Evolutionary conservation across 2,888 invertebrate genomes (phyloP), one percentile per base, ranked within the genome.

Genomic region (Polydrusus pterygomalis): DNA sequence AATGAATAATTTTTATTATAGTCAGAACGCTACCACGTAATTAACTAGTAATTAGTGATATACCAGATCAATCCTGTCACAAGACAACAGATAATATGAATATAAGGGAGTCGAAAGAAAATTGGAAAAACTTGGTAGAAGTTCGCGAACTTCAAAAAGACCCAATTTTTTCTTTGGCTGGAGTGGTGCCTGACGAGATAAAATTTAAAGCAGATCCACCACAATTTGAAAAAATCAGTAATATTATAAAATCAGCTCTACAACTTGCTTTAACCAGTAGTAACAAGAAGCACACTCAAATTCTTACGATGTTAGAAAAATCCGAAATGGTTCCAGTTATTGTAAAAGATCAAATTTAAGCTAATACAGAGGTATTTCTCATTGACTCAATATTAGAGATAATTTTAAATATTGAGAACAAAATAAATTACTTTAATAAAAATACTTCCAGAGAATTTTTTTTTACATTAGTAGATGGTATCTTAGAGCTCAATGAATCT

Each of bases 161-260:
- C 18, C 38, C 6, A 1, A 45, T 62, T 62, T 15, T 62, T 0
- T 62, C 7, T 11, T 38, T 38, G 13, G 15, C 30, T 10, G 15
- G 15, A 1, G 17, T 40, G 15, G 40, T 15, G 5, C 5, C 17
- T 1, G 11, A 18, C 13, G 20, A 45, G 17, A 38, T 62, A 18
- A 62, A 20, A 62, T 62, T 62, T 62, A 62, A 62, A 20, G 15
- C 15, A 45, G 62, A 62, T 1, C 62, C 3, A 5, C 38, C 11
- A n/a, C n/a, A n/a, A n/a, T n/a, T n/a, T n/a, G 6, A 38, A 13
- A 15, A 47, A 25, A 10, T 54, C 3, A 6, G n/a, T 25, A 25
- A 54, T 2, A 11, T 25, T 25, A 54, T 54, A 25, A 54, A 54
- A 30, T 6, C 10, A 7, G 2, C 54, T 25, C 54, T 54, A 2